phyloP scores from a whole-genome alignment of 2,113 vertebrate genomes.

The Thomomys bottae region DNA sequence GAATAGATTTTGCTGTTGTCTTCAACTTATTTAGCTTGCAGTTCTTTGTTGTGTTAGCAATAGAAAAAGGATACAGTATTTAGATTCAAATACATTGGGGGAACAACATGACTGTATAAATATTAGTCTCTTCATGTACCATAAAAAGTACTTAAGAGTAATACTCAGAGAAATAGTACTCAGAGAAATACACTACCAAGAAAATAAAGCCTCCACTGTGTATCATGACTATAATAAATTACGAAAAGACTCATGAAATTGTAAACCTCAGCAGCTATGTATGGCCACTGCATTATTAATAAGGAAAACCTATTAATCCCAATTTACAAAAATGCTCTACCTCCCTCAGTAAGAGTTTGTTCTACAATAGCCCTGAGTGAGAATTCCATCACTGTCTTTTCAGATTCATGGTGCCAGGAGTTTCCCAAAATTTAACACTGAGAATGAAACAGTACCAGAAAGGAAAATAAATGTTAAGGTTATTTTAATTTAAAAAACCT shows the following conservation, averaged over 20 bases:
- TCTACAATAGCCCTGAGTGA: not conserved
- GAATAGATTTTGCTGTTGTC: not conserved
- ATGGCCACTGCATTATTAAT: not conserved
- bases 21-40: not conserved
- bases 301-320: not conserved
- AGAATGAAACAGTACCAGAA: not conserved
- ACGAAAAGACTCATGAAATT: slow-evolving; percentile 7
- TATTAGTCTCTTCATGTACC: not conserved
- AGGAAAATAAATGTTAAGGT: not conserved
- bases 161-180: not conserved
- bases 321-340: not conserved
- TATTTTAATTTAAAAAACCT: slow-evolving; percentile 5
- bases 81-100: not conserved
- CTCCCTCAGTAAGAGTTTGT: not conserved
- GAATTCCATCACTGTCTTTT: not conserved
- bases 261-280: not conserved
- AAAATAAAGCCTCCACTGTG: not conserved
- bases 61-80: not conserved
- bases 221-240: not conserved
- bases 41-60: not conserved
- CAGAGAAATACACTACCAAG: not conserved
- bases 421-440: slow-evolving; percentile 11
- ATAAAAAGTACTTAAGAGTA: not conserved
- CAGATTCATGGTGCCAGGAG: not conserved
- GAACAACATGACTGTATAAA: not conserved